Conservation (phyloP, 2,113 vertebrate genomes). For the Xerus inauris region DNA sequence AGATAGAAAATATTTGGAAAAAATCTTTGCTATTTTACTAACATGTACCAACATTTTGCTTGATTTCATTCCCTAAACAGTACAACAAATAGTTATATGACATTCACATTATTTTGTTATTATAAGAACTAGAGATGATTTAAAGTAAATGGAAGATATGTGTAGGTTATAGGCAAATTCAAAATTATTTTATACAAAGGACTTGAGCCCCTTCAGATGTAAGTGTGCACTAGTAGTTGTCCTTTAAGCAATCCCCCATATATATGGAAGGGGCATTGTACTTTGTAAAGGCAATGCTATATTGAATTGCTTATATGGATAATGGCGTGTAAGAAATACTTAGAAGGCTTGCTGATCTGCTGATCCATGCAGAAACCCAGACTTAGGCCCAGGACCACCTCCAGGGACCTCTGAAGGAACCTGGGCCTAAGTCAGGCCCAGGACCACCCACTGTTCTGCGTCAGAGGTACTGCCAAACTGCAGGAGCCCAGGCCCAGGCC, state of each 20-base stretch:
- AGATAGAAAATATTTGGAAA: neutral
- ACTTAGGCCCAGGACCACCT: too few relatives aligned
- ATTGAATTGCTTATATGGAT: neutral
- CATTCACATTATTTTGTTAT: neutral
- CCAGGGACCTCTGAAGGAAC: too few relatives aligned
- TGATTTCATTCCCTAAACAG: neutral
- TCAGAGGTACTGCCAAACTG: too few relatives aligned
- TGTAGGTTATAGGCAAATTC: neutral
- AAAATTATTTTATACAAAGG: neutral
- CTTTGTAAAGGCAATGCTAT: neutral
- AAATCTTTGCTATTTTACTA: neutral
- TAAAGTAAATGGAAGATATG: neutral
- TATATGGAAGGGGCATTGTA: fast-evolving
- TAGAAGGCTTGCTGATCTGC: too few relatives aligned
- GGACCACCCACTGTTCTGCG: too few relatives aligned
- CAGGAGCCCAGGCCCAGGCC: too few relatives aligned
- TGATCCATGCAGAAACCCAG: too few relatives aligned
- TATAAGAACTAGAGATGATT: neutral
- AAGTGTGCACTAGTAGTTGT: neutral
- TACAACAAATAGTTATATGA: neutral
- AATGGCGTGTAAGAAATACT: neutral
- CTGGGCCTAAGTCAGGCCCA: too few relatives aligned
- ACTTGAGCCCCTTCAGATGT: neutral
- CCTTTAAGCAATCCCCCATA: neutral
- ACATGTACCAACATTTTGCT: neutral